Evolutionary conservation across 2,113 vertebrate species (phyloP).

Genomic region (Elanus axillaris): DNA sequence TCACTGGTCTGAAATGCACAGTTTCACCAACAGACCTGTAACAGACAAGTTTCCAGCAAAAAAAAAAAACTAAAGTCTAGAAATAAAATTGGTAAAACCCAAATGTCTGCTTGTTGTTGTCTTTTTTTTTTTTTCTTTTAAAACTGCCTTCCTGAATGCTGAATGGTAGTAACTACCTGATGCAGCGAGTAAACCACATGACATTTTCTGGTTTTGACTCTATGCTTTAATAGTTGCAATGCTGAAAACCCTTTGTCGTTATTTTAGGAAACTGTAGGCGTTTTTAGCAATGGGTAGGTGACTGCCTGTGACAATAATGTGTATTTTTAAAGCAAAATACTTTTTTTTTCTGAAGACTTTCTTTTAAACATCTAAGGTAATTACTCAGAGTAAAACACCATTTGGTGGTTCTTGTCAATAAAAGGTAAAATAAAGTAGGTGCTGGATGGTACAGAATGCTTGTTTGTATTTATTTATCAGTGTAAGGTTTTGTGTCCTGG

Average conservation of each 20-base stretch:
- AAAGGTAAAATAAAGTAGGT: background rate
- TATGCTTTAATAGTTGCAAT: background rate
- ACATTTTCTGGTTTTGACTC: background rate
- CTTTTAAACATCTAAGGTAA: background rate
- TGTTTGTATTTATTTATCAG: background rate
- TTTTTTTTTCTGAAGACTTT: background rate
- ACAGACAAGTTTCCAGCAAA: slow-evolving; percentile 76
- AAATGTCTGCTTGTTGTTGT: background rate
- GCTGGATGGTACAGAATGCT: background rate
- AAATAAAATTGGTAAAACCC: slow-evolving; percentile 82
- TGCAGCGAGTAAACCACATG: background rate
- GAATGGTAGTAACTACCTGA: background rate
- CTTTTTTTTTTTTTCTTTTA: background rate
- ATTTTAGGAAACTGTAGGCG: background rate
- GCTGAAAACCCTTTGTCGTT: background rate
- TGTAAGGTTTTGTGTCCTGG: background rate
- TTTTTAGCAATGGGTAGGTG: background rate
- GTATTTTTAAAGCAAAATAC: background rate
- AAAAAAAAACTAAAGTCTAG: slow-evolving; percentile 74
- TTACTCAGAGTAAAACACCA: background rate
- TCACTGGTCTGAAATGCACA: slow-evolving; percentile 84
- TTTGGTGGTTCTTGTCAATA: background rate
- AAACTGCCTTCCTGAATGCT: background rate
- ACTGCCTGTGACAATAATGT: background rate
- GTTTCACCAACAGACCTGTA: slow-evolving; percentile 79